These are phyloP conservation scores for Strigamia maritima DNA, from an alignment of 2,888 invertebrate species.

Conservation along the genomic window DNA sequence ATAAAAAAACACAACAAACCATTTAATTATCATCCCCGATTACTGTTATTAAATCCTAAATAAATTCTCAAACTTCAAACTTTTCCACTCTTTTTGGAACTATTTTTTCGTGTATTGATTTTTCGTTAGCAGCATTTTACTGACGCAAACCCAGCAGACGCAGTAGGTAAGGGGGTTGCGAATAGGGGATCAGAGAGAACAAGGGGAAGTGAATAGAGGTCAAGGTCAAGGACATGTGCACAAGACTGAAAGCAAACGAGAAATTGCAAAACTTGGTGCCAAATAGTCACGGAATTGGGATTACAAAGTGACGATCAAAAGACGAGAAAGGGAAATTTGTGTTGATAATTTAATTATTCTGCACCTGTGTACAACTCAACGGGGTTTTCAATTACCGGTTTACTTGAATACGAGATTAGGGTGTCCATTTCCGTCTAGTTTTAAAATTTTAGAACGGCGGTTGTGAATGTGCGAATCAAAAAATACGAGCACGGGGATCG, in stretches of 20 bases:
- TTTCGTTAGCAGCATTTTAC: neutral
- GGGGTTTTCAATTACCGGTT: neutral
- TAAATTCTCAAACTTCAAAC: too few species aligned
- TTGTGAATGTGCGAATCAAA: neutral
- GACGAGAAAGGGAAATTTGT: neutral
- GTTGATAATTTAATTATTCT: neutral
- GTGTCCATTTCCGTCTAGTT: neutral
- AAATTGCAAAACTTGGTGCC: neutral
- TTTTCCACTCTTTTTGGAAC: too few species aligned
- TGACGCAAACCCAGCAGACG: neutral
- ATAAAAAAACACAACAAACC: too few species aligned
- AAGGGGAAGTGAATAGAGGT: slow-evolving; percentile 25
- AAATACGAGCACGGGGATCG: neutral
- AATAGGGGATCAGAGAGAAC: neutral
- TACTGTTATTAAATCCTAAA: too few species aligned
- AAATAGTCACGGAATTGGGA: neutral
- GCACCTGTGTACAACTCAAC: neutral
- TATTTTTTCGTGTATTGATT: neutral
- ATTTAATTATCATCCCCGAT: too few species aligned
- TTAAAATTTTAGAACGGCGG: neutral
- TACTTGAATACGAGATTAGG: too few species aligned
- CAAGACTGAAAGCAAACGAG: neutral
- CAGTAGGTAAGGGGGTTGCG: neutral
- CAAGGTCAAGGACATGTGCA: slow-evolving; percentile 30
- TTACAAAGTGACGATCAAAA: neutral